These are phyloP conservation scores for Apamea sordens DNA, from an alignment of 2,888 invertebrate species.

Conservation along the genomic window DNA sequence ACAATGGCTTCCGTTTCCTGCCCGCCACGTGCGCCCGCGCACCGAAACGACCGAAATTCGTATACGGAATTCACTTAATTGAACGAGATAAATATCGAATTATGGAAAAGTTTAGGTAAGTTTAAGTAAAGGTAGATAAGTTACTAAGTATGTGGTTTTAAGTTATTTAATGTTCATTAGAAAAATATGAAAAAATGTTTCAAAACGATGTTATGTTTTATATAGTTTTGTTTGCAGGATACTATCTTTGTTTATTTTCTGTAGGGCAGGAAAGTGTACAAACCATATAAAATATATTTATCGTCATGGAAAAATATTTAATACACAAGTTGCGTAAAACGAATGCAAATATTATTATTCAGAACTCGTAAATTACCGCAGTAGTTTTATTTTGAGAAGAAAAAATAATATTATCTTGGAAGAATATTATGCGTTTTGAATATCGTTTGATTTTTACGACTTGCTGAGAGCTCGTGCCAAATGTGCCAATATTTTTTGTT, in stretches of 20 bases:
- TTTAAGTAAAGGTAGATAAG: not conserved
- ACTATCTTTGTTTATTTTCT: slow-evolving; percentile 33
- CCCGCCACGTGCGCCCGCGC: slow-evolving; percentile 78
- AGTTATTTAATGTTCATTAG: not conserved
- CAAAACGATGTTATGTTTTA: not conserved
- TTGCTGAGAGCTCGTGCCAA: slow-evolving; percentile 43
- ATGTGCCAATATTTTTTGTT: slow-evolving; percentile 30
- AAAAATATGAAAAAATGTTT: not conserved
- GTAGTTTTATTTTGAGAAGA: slow-evolving; percentile 39
- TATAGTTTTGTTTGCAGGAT: slow-evolving; percentile 15
- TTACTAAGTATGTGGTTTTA: not conserved
- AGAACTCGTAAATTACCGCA: slow-evolving; percentile 43
- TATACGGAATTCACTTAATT: slow-evolving; percentile 61
- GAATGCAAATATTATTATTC: slow-evolving; percentile 42
- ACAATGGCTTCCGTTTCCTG: slow-evolving; percentile 88
- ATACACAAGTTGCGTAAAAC: slow-evolving; percentile 41
- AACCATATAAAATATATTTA: slow-evolving; percentile 16
- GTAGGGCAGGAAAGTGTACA: slow-evolving; percentile 15
- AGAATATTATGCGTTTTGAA: slow-evolving; percentile 23
- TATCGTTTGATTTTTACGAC: slow-evolving; percentile 52
- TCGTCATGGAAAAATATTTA: slow-evolving; percentile 22
- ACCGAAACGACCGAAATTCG: slow-evolving; percentile 60
- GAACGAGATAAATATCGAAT: slow-evolving; percentile 58
- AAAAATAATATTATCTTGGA: slow-evolving; percentile 46
- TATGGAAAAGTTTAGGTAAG: slow-evolving; percentile 24